A percentile compares a stretch with the other conserved stretches of the same genome.
phyloP scores from a whole-genome alignment of 2,797 vertebrate genomes.

The Chloroceryle inda region DNA sequence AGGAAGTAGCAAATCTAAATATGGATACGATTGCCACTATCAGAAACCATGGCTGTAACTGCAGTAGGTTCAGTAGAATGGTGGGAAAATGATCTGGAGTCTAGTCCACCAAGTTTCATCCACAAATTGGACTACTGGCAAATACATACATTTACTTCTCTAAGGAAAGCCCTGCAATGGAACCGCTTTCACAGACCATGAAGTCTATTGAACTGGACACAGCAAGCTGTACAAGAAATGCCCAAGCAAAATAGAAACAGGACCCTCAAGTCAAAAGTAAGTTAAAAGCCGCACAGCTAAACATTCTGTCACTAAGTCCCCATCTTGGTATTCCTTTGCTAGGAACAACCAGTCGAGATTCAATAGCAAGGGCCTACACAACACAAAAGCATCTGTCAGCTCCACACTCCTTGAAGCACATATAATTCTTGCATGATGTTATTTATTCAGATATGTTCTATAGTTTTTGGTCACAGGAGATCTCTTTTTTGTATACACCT shows the following conservation, averaged over 20 bases:
- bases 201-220: not conserved
- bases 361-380: not conserved
- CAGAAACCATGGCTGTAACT: not conserved
- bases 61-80: not conserved
- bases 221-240: not conserved
- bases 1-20: not conserved
- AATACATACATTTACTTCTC: not conserved
- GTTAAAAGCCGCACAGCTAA: not conserved
- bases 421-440: not conserved
- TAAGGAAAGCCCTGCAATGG: not conserved
- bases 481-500: not conserved
- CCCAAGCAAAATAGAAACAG: not conserved
- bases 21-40: not conserved
- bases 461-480: not conserved
- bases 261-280: not conserved
- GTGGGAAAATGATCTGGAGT: not conserved
- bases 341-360: not conserved
- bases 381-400: not conserved
- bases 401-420: not conserved
- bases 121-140: not conserved
- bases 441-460: not conserved
- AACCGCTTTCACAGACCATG: not conserved
- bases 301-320: not conserved
- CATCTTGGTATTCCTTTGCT: not conserved
- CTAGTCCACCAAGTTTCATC: not conserved